Evolutionary conservation across 2,888 invertebrate species (phyloP), one percentile per base, ranked within the genome.

Genomic region (Philaethria dido): DNA sequence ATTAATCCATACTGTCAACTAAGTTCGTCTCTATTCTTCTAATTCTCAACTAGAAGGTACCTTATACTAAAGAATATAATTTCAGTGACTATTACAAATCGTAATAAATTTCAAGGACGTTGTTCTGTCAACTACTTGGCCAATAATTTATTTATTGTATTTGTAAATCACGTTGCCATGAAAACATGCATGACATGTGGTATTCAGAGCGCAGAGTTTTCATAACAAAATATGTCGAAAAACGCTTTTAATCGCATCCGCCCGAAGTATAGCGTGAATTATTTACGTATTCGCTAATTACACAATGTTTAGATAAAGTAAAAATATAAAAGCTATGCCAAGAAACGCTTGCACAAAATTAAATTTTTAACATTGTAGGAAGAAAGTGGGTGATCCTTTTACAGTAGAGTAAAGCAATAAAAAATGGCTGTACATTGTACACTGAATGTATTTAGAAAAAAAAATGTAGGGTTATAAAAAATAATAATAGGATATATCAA

Each of bases 101-200:
- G 11, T 57, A 42, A 57, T 57, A 39, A 42, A 57, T 57, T 57
- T 22, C 42, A 57, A 42, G 42, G 5, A 25, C 42, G 42, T 45
- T 29, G 44, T 60, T 33, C 29, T 29, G 44, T 29, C 60, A 14
- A 13, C 25, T 13, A 29, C 45, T 60, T 45, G 8, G 16, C 16
- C 29, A 13, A 14, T 45, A 18, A 45, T 60, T 60, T 60, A 60
- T 60, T 45, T 45, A 60, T 45, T 45, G 25, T 60, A 60, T 60
- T 60, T 60, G 60, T 60, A 60, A 60, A 60, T 45, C 60, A 60
- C 22, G 60, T 45, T 60, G 33, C 60, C 33, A 45, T 60, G 44
- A 45, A 60, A 60, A 60, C 45, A 45, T 29, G 29, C 25, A 45
- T 45, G 60, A 60, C 60, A 60, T 45, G 45, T 45, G 45, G 45